These are phyloP conservation scores for Papilio dardanus DNA, from an alignment of 1,140 invertebrate genomes.

Conservation along the genomic window DNA sequence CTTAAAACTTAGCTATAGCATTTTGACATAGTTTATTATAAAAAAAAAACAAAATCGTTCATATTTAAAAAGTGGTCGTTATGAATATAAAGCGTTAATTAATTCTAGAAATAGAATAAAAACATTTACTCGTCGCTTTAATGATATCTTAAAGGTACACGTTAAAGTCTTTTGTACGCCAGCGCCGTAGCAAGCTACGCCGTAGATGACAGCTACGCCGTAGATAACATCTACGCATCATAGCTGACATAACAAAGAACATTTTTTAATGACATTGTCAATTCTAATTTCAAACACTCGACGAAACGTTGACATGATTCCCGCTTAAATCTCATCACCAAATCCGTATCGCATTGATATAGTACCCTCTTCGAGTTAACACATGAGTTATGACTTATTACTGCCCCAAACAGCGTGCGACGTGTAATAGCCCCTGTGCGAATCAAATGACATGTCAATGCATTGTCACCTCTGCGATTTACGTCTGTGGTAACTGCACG, in stretches of 20 bases:
- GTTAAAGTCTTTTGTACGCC: neutral
- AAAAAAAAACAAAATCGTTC: no score
- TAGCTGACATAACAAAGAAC: neutral
- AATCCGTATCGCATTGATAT: conserved; percentile 63
- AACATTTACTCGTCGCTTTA: no score
- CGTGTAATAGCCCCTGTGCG: conserved; percentile 64
- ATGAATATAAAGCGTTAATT: no score
- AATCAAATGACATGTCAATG: conserved; percentile 73
- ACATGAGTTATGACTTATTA: conserved; percentile 78
- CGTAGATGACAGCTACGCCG: conserved; percentile 18
- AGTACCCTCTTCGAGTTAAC: conserved; percentile 65
- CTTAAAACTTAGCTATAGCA: no score
- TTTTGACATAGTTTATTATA: no score
- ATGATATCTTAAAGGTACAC: neutral
- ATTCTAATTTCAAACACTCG: conserved; percentile 56
- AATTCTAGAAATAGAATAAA: no score
- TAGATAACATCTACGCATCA: neutral
- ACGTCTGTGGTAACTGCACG: conserved; percentile 54
- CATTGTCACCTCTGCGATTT: conserved; percentile 72
- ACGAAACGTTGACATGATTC: conserved; percentile 49
- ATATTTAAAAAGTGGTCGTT: no score
- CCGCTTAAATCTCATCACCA: conserved; percentile 64
- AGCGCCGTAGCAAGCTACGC: neutral
- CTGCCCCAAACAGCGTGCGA: conserved; percentile 50
- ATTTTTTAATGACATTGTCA: neutral